These are phyloP conservation scores for Cromileptes altivelis DNA, from an alignment of 2,113 vertebrate genomes.

Conservation along the genomic window DNA sequence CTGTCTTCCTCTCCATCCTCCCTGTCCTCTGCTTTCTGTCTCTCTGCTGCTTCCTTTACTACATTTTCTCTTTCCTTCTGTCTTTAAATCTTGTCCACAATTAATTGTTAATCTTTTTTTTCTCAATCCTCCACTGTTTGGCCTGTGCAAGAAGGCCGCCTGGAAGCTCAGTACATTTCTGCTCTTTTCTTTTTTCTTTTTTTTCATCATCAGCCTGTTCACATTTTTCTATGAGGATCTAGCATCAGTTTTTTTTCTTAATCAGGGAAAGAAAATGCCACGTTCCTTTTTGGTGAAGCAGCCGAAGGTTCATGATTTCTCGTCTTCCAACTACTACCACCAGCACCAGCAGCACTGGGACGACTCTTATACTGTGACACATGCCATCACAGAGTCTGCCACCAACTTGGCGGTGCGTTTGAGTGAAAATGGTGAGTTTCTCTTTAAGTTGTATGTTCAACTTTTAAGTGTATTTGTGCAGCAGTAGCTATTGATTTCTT, in stretches of 20 bases:
- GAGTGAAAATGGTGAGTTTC: conserved; percentile 76
- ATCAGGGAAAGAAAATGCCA: conserved; percentile 67
- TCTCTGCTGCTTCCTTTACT: conserved; percentile 32
- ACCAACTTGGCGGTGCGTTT: conserved; percentile 70
- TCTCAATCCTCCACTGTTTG: conserved; percentile 11
- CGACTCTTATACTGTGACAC: conserved; percentile 64
- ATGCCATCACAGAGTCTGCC: conserved; percentile 76
- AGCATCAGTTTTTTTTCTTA: conserved; percentile 22
- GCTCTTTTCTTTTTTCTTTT: conserved; percentile 8
- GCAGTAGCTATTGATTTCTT: not conserved
- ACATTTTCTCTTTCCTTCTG: conserved; percentile 12
- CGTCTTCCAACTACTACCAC: conserved; percentile 65
- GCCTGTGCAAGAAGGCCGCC: conserved; percentile 33
- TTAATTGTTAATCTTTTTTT: not conserved
- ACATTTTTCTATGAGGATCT: conserved; percentile 55
- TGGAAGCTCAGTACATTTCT: conserved; percentile 18
- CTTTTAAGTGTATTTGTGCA: conserved; percentile 4
- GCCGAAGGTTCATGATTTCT: conserved; percentile 74
- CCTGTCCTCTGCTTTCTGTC: conserved; percentile 42
- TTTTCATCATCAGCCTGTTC: not conserved
- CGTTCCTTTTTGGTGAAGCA: conserved; percentile 82
- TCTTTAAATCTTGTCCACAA: conserved; percentile 25
- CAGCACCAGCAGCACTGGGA: conserved; percentile 65
- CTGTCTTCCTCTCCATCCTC: conserved; percentile 52
- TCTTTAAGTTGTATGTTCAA: conserved; percentile 18